Evolutionary conservation across 2,113 vertebrate species (phyloP).

Genomic region (Rhinoderma darwinii): DNA sequence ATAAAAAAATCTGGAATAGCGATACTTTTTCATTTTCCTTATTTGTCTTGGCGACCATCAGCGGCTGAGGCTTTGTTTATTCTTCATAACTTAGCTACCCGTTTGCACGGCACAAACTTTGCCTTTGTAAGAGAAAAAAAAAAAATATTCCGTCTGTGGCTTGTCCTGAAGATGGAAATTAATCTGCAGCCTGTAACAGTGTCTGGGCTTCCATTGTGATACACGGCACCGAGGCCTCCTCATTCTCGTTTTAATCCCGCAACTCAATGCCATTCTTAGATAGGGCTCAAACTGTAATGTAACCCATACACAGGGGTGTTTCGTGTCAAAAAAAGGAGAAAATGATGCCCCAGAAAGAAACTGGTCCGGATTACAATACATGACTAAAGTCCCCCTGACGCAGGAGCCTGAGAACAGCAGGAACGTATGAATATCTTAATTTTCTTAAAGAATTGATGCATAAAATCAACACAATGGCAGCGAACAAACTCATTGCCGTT

Average conservation of each 20-base stretch:
- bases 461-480: slow-evolving; percentile 35
- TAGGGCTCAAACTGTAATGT: slow-evolving; percentile 45
- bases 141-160: neutral
- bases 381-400: neutral
- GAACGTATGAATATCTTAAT: neutral
- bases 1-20: slow-evolving; percentile 46
- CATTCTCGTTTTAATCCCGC: slow-evolving; percentile 50
- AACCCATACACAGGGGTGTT: slow-evolving; percentile 37
- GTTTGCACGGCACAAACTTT: slow-evolving; percentile 10
- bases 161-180: slow-evolving; percentile 51
- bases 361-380: slow-evolving; percentile 9
- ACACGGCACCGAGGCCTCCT: neutral
- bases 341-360: slow-evolving; percentile 33
- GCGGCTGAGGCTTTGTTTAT: slow-evolving; percentile 19
- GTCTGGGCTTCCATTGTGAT: slow-evolving; percentile 44
- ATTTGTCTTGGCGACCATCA: slow-evolving; percentile 50
- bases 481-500: neutral
- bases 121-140: neutral
- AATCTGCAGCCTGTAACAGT: slow-evolving; percentile 45
- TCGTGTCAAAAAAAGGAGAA: slow-evolving; percentile 23
- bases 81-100: slow-evolving; percentile 28
- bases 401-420: slow-evolving; percentile 2
- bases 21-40: slow-evolving; percentile 45
- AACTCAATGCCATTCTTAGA: slow-evolving; percentile 42
- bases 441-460: slow-evolving; percentile 28